Evolutionary conservation across 2,888 invertebrate genomes (phyloP).

Genomic region (Pocota personata): DNA sequence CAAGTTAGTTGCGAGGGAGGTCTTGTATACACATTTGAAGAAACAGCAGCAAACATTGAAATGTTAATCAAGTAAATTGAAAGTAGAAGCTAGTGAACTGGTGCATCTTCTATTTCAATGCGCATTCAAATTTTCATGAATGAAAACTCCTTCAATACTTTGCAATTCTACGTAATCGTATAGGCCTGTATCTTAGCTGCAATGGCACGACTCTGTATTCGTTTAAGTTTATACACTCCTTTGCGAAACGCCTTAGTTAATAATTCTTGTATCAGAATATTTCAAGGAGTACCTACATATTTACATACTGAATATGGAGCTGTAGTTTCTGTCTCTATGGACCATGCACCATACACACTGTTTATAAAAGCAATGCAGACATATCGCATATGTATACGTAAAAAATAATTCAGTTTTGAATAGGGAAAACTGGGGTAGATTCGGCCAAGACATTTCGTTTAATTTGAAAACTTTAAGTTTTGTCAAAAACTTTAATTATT

Average conservation of each 20-base stretch:
- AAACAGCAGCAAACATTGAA: slow-evolving; percentile 55
- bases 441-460: too few relatives aligned
- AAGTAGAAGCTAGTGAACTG: slow-evolving; percentile 58
- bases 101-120: slow-evolving; percentile 57
- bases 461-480: too few relatives aligned
- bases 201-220: slow-evolving; percentile 15
- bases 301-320: not conserved
- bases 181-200: not conserved
- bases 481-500: too few relatives aligned
- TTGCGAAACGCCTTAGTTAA: slow-evolving; percentile 14
- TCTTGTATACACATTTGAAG: slow-evolving; percentile 11
- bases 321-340: not conserved
- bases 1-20: not conserved
- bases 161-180: slow-evolving; percentile 23
- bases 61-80: slow-evolving; percentile 71
- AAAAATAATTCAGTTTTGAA: slow-evolving; percentile 66
- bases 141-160: slow-evolving; percentile 34
- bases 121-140: slow-evolving; percentile 48
- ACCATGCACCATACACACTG: not conserved
- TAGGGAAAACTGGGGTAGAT: too few relatives aligned
- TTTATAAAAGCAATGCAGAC: slow-evolving; percentile 11
- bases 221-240: slow-evolving; percentile 10
- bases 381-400: slow-evolving; percentile 7
- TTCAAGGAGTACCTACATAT: not conserved
- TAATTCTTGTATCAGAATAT: slow-evolving; percentile 25